Base-by-base conservation (phyloP, 1,140 invertebrate genomes). In the Leptonema lineaticorne region DNA sequence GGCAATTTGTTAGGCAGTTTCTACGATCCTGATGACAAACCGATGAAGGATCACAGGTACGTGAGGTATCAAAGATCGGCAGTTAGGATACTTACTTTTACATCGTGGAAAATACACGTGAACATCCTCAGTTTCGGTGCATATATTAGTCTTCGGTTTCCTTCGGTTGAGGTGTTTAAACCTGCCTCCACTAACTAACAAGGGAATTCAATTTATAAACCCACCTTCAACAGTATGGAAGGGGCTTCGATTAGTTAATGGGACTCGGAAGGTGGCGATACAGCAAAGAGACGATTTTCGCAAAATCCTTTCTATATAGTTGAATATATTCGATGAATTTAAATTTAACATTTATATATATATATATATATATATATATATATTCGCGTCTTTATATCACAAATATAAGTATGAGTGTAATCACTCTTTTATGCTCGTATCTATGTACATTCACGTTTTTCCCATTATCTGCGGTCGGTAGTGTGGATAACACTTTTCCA, bases 241-340 rank as follows among this genome's bases (percentile, higher is more conserved):
- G 33, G 29, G 56, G 56, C 56, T 67, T 67, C 65, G 65, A 67
- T 67, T 67, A 67, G 65, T 67, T 59, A 67, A 67, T 67, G 65
- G 65, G 56, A n/a, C n/a, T n/a, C n/a, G 6, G 53, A 41, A n/a
- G 37, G 9, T 33, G 58, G 64, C 48, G 64, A 24, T 18, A 22
- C 11, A 1, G 53, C 16, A 41, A 9, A 16, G 48, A 53, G 16
- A 46, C 62, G 60, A 4, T 26, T 8, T 63, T 22, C 33, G 60
- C 58, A 16, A 60, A 60, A 62, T 33, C 33, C 59, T 62, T 58
- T 26, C n/a, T n/a, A 7, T 56, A 41, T 27, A 22, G 22, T 64
- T n/a, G 62, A n/a, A n/a, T n/a, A n/a, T 45, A 50, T 64, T 64
- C 62, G 41, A 64, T 50, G 62, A 64, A 64, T 64, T 64, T 64